These are phyloP conservation scores for Saimiri boliviensis DNA, from an alignment of 2,113 vertebrate genomes.

Conservation along the genomic window DNA sequence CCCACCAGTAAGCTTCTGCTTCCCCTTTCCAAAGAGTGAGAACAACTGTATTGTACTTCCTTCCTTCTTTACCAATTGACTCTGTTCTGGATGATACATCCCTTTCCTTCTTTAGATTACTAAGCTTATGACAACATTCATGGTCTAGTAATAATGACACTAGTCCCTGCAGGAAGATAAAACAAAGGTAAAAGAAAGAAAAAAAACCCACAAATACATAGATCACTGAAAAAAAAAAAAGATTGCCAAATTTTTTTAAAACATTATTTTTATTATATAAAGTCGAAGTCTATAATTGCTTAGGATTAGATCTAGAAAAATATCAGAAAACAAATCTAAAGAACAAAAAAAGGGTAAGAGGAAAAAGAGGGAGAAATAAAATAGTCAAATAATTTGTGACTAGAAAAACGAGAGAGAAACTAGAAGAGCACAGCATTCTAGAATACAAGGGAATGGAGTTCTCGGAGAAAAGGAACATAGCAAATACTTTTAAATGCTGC, in stretches of 20 bases:
- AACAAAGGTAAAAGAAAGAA: neutral
- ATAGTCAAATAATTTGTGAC: neutral
- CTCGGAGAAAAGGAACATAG: neutral
- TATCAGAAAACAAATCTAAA: neutral
- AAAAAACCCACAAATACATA: neutral
- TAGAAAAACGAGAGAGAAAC: neutral
- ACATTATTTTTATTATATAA: neutral
- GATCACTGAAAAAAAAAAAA: neutral
- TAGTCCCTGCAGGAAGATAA: neutral
- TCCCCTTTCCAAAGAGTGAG: neutral
- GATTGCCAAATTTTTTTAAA: neutral
- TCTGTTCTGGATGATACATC: neutral
- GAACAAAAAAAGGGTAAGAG: neutral
- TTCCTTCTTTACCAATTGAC: neutral
- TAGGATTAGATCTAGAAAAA: neutral
- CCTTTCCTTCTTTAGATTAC: neutral
- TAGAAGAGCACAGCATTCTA: neutral
- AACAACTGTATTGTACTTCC: neutral
- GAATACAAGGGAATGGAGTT: neutral
- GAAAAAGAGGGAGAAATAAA: neutral
- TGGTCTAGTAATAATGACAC: neutral
- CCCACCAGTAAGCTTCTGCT: neutral
- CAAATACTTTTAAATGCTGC: neutral
- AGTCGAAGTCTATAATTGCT: neutral
- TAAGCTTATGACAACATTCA: neutral